Evolutionary conservation across 1,140 invertebrate genomes (phyloP), one percentile per base, ranked within the genome.

Genomic region (Oncopodura yosiiana): DNA sequence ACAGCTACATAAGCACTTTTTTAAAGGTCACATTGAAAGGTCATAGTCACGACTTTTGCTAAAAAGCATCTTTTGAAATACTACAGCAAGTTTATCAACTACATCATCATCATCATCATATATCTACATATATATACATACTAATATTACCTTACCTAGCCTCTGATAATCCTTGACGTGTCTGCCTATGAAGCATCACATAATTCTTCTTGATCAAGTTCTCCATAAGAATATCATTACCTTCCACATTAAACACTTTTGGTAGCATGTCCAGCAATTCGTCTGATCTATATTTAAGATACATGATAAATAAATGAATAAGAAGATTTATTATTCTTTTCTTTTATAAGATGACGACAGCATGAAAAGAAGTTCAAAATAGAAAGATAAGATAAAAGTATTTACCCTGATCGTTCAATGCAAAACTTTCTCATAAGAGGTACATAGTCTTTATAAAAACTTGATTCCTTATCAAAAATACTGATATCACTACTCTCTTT

Each of bases 401-500:
- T 23, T 53, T 29, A 53, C 52, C 43, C 43, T 19, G 36, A 16
- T 24, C 36, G 43, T 19, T 16, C 21, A 45, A 45, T 32, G 23
- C 52, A 53, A 16, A 53, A 12, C 11, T 53, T 18, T 24, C 19
- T 34, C 27, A 53, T 19, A 21, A 19, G 30, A 2, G 52, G 52
- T 34, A 53, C 38, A 21, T 46, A 29, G 6, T n/a, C n/a, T 0
- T 18, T 27, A 34, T 53, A 53, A 2, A 53, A 19, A 30, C 46
- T 53, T 12, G 52, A 53, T 12, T 53, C 52, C 30, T 53, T 53
- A 3, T 53, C 52, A 19, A 53, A 53, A 12, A 53, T 30, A 19
- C 43, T 53, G 52, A 38, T 38, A 2, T 53, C 43, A 37, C 29
- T 43, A 16, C 38, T 43, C 21, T 53, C 52, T 37, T 53, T 53